Evolutionary conservation across 2,113 vertebrate species (phyloP), one percentile per base, ranked within the genome.

Genomic region (Brevimyrus niger): DNA sequence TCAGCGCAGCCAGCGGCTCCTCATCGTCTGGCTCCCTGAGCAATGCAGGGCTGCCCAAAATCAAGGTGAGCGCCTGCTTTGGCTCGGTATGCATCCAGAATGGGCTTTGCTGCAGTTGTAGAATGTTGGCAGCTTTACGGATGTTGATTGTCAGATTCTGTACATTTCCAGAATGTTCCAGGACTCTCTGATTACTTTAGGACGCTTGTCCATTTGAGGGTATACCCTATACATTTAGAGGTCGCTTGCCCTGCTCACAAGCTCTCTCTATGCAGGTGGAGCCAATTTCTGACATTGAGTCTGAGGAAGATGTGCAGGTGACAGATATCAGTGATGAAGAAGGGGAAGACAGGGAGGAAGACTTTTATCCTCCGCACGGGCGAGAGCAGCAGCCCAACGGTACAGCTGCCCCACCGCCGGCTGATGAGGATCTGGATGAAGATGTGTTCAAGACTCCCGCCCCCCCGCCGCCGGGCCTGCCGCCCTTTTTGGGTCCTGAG

Each of bases 391-490:
- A 90, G 90, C 27, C 91, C 91, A 4, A 51, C 91, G 11, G 17
- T 88, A 11, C 90, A 92, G 87, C 92, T n/a, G 89, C 80, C 86
- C 90, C 80, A 91, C 91, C 87, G 87, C 4, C 92, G 0, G 58
- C 89, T 50, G 93, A 93, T 11, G 90, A 88, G 0, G 95, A 96
- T 2, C 96, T 97, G 0, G 97, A 97, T n/a, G 97, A 97, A 91
- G 97, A 98, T 1, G 97, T 98, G 89, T 98, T 98, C 93, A 98
- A 98, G 94, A 95, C 97, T 0, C 97, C 97, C 0, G 96, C 96
- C 0, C 96, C 94, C 0, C 95, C 96, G 3, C 94, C 95, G 0
- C 93, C 95, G 0, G 91, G 94, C 91, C 92, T 95, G 88, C 91
- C 91, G 91, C 93, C 93, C 58, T 92, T 94, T 89, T 91, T 93